Evolutionary conservation across 2,113 vertebrate genomes (phyloP).

Genomic region (Anoura caudifer): DNA sequence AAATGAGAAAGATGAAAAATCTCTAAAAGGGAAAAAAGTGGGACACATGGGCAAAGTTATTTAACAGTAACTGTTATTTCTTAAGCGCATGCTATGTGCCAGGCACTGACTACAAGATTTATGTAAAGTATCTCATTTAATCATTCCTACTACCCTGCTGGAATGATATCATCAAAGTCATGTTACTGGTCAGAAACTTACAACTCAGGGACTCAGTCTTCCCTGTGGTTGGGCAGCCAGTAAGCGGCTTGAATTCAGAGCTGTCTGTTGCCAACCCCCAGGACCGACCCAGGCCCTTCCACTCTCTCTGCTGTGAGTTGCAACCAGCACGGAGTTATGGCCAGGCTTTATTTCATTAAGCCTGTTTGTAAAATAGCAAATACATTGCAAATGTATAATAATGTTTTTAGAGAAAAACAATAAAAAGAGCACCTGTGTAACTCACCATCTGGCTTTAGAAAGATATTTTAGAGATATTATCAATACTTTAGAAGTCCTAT

Average conservation of each 20-base stretch:
- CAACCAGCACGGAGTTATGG: neutral
- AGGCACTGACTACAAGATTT: neutral
- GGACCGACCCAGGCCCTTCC: neutral
- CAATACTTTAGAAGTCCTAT: neutral
- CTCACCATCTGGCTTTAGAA: neutral
- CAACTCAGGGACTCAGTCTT: neutral
- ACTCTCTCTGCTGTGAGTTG: neutral
- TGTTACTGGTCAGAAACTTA: neutral
- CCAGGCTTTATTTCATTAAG: neutral
- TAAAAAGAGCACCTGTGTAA: neutral
- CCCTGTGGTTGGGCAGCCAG: neutral
- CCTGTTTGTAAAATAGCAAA: neutral
- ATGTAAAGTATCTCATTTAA: neutral
- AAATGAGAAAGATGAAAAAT: conserved; percentile 2
- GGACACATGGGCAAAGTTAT: neutral
- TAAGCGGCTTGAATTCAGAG: neutral
- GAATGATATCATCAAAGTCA: neutral
- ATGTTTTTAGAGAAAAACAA: neutral
- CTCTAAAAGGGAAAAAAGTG: neutral
- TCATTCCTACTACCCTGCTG: neutral
- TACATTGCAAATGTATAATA: neutral
- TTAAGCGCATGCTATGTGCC: neutral
- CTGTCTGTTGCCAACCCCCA: neutral
- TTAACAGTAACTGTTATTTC: neutral
- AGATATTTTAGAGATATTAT: neutral